Evolutionary conservation across 2,113 vertebrate species (phyloP).

Genomic region (Oreocharis arfaki): DNA sequence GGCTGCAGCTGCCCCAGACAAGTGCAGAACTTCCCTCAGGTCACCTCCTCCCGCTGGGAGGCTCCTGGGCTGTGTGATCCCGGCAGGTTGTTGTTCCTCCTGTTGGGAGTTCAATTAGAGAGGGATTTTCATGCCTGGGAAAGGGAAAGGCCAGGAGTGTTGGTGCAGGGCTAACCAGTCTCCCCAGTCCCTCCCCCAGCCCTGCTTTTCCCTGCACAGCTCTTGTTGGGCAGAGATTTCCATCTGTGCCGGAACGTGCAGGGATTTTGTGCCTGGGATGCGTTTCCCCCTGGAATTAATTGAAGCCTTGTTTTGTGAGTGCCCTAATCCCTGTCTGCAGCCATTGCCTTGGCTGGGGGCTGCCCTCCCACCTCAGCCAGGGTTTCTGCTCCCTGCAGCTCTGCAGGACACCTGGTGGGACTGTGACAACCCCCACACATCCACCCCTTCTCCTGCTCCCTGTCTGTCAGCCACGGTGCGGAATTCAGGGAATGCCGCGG

Average conservation of each 20-base stretch:
- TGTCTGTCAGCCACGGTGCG: accelerated
- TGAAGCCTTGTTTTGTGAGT: neutral
- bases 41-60: neutral
- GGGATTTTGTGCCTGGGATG: neutral
- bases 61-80: neutral
- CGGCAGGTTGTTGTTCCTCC: neutral
- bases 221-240: neutral
- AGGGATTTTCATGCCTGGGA: neutral
- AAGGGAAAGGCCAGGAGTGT: accelerated
- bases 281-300: neutral
- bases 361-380: neutral
- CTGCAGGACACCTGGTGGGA: neutral
- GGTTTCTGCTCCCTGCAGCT: neutral
- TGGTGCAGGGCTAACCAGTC: neutral
- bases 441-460: neutral
- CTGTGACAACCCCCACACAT: neutral
- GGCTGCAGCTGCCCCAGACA: neutral
- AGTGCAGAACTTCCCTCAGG: neutral
- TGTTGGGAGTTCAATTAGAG: accelerated
- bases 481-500: neutral
- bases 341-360: neutral
- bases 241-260: neutral
- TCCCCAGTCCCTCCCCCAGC: neutral
- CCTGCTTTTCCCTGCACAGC: neutral
- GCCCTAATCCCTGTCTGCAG: neutral